These are phyloP conservation scores for Eurytoma adleriae DNA, from an alignment of 2,888 invertebrate genomes.

Conservation along the genomic window DNA sequence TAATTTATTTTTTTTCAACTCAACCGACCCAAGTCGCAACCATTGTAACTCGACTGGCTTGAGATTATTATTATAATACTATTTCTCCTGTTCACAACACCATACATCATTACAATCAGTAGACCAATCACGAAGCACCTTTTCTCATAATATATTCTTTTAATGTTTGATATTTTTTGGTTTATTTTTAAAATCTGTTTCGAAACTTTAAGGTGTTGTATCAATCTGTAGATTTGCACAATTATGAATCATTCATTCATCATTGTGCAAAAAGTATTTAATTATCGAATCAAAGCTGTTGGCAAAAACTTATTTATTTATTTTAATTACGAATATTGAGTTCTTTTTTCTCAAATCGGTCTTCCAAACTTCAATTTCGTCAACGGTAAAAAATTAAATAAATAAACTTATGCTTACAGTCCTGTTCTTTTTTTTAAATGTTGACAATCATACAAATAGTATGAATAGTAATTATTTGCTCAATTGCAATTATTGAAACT, in stretches of 20 bases:
- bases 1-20: constrained; percentile 26
- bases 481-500: no score
- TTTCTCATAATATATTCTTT: constrained; percentile 23
- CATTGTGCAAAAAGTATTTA: constrained; percentile 11
- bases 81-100: constrained; percentile 27
- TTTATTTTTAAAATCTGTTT: constrained; percentile 10
- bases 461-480: no score
- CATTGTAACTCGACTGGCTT: constrained; percentile 26
- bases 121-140: constrained; percentile 39
- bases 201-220: background rate
- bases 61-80: constrained; percentile 33
- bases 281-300: background rate
- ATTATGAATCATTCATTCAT: constrained; percentile 12
- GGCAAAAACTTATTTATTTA: constrained; percentile 23
- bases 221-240: background rate
- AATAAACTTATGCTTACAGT: constrained; percentile 12
- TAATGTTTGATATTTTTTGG: constrained; percentile 10
- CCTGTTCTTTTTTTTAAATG: no score
- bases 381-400: constrained; percentile 3
- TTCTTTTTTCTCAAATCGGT: constrained; percentile 4
- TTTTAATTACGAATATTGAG: constrained; percentile 25
- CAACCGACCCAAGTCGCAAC: constrained; percentile 34
- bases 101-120: constrained; percentile 33
- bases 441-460: no score
- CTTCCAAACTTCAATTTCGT: background rate